Percentiles rank a stretch among this genome's conserved stretches.
Conservation (phyloP, 2,797 vertebrate genomes). For the Pseudocheirus occidentalis region DNA sequence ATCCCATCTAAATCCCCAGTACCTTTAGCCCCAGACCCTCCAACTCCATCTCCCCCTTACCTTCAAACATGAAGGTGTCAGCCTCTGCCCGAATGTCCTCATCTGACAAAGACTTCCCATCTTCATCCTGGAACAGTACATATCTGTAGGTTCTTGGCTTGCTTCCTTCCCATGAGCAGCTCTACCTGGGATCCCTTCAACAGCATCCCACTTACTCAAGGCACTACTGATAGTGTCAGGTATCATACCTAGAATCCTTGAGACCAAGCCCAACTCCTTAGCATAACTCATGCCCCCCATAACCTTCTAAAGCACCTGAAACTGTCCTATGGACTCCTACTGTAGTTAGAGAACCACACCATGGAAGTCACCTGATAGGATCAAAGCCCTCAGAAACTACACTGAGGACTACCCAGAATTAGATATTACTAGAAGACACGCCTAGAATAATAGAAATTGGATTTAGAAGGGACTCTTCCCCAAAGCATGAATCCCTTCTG, state of each 20-base stretch:
- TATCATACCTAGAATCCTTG: background rate
- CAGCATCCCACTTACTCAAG: background rate
- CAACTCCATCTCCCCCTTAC: constrained; percentile 75
- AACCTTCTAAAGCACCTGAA: background rate
- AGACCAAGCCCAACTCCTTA: background rate
- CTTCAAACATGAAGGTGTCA: constrained; percentile 92
- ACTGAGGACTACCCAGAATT: background rate
- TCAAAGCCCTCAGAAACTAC: background rate
- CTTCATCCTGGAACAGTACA: constrained; percentile 82
- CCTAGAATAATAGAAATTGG: background rate
- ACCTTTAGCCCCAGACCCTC: background rate
- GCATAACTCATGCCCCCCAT: background rate
- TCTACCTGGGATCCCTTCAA: background rate
- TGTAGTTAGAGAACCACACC: background rate
- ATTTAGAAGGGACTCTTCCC: background rate
- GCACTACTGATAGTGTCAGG: background rate
- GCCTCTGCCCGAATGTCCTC: constrained; percentile 88
- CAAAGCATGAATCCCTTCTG: background rate
- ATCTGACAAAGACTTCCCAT: constrained; percentile 84
- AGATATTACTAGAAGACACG: background rate
- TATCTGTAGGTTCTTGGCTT: background rate
- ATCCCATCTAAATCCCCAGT: background rate
- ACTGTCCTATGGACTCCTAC: background rate
- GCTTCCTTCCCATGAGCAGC: background rate
- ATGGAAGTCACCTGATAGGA: background rate